Base-by-base conservation (phyloP, 2,888 invertebrate genomes). In the Morinoia aosen region DNA sequence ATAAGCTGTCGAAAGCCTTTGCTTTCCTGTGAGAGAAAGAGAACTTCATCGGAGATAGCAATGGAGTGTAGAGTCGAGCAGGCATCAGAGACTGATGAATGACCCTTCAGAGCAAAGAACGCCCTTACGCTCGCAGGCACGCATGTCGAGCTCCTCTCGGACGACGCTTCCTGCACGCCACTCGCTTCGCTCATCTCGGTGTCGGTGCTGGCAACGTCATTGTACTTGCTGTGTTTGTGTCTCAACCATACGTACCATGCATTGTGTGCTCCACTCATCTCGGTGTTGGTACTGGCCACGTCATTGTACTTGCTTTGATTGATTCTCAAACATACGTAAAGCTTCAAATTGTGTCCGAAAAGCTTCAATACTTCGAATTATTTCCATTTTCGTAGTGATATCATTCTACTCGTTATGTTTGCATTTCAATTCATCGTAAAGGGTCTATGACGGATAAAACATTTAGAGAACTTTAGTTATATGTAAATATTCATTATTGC, bases 101-200 rank as follows among this genome's bases (percentile, higher is more conserved):
- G 93, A 57, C 57, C 93, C 93, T 93, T 93, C 93, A 56, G 57
- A 57, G 14, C 93, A 90, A 48, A 90, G 90, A 90, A 90, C 90
- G 90, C 90, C 90, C 90, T 90, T 90, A 33, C 25, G 48, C 48
- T 90, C 90, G 16, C 40, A 14, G 90, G 90, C 40, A 90, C 40
- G 90, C 90, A 25, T 40, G 40, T 48, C 16, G 40, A 90, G 90
- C 40, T 90, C 12, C 40, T 40, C 48, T 90, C 90, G 3, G 90
- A 48, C 39, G 90, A 90, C 90, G 90, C 90, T 48, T 90, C 76
- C 76, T 33, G 76, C 76, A 76, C 76, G 76, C 76, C 25, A 76
- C 25, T 10, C 76, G 76, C 33, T 33, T 33, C 8, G 25, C 19
- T 33, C 76, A 76, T 33, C 76, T 33, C 33, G 76, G 16, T 76